Base-by-base conservation (phyloP, 2,888 invertebrate genomes). In the Ephialtes manifestator region DNA sequence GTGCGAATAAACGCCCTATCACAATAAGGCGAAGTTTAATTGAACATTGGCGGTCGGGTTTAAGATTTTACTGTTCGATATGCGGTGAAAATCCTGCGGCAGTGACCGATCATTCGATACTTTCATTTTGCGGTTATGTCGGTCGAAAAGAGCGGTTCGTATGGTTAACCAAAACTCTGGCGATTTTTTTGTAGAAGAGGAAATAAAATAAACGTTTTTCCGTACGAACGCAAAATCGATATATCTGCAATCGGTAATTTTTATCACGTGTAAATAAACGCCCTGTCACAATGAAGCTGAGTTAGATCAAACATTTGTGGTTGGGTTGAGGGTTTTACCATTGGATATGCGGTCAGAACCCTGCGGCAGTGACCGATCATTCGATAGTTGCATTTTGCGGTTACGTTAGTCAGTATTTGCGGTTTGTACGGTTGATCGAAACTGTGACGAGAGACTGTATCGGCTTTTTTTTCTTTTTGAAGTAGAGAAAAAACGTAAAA, bases 221-320 rank as follows among this genome's bases (percentile, higher is more conserved):
- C 8, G 13, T 24, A 13, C 11, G 55, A 43, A 51, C 2, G 24
- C 24, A 24, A 24, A 24, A 24, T 24, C 24, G 24, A 24, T 24
- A 1, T 24, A 24, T 24, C 24, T 24, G 24, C 24, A 1, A 24
- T 24, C 24, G 24, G 24, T 24, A 24, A 24, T 24, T 24, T 24
- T 24, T 24, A 24, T 24, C 24, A 24, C 24, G 24, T 24, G 24
- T 2, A 24, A 24, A 24, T 24, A 24, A 24, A 58, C 7, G 3
- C 11, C 39, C 8, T 39, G 11, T 39, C 39, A 60, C 7, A 46
- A 51, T n/a, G 51, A 48, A 11, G 39, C 39, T 48, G 20, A 15
- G 71, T 60, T 83, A 28, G 60, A 68, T 79, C 20, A 53, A 39
- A 72, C 46, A 79, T 74, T 18, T 35, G 80, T 15, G 83, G 83